A percentile compares a stretch with the other conserved stretches of the same genome.
Conservation (phyloP, 2,113 vertebrate genomes). For the Macrotus californicus region DNA sequence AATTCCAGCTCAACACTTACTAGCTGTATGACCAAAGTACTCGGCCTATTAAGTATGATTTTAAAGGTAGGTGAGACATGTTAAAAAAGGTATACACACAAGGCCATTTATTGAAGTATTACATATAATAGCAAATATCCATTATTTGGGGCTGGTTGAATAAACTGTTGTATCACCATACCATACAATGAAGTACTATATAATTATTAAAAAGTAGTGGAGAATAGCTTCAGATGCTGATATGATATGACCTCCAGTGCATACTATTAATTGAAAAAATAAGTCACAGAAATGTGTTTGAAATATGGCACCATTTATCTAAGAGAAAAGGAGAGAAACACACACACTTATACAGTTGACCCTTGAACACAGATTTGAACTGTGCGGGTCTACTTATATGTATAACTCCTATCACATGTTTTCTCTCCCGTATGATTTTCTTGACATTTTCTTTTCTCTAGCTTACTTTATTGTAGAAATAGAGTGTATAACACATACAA, state of each 20-base stretch:
- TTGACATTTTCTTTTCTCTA: neutral
- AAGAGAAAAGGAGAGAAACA: neutral
- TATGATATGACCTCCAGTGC: neutral
- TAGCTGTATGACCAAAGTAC: neutral
- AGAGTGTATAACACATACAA: neutral
- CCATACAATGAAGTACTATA: neutral
- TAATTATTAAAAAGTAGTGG: neutral
- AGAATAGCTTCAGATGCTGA: neutral
- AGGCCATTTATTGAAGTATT: neutral
- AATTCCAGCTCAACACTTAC: neutral
- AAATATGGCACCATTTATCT: neutral
- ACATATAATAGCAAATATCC: neutral
- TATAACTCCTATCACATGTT: neutral
- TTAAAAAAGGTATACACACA: neutral
- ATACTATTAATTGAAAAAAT: neutral
- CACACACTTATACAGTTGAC: neutral
- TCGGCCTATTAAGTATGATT: neutral
- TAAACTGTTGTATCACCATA: neutral
- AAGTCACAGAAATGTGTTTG: neutral
- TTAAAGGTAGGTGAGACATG: neutral
- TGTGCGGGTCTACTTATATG: neutral
- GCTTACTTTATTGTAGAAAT: neutral
- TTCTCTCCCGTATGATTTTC: neutral
- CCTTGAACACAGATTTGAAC: neutral
- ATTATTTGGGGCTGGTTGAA: neutral